These are phyloP conservation scores for Ephialtes manifestator DNA, from an alignment of 2,888 invertebrate genomes.

Conservation along the genomic window DNA sequence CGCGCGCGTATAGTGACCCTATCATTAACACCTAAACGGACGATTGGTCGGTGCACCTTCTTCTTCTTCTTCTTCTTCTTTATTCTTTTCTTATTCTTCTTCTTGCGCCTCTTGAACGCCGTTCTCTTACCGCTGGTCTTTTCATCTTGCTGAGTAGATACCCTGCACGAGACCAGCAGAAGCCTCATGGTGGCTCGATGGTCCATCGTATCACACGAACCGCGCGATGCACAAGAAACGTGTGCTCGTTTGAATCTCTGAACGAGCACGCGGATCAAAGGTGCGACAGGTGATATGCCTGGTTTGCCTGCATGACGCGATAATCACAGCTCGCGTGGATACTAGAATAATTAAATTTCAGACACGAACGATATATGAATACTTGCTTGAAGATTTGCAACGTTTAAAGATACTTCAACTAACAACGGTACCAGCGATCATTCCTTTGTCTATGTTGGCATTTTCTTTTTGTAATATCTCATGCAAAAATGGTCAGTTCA, in stretches of 20 bases:
- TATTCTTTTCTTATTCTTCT: conserved; percentile 40
- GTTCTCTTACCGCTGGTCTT: conserved; percentile 45
- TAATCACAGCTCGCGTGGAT: conserved; percentile 81
- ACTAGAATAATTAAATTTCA: conserved; percentile 84
- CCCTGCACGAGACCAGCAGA: conserved; percentile 51
- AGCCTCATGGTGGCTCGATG: conserved; percentile 53
- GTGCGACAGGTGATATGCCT: conserved; percentile 82
- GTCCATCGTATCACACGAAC: conserved; percentile 42
- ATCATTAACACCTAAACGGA: conserved; percentile 84
- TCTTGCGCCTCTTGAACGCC: conserved; percentile 24
- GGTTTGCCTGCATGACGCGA: conserved; percentile 83
- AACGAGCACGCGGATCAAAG: conserved; percentile 76
- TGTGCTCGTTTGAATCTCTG: conserved; percentile 19
- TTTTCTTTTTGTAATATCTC: neutral
- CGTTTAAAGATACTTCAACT: conserved; percentile 3
- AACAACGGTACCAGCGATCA: neutral
- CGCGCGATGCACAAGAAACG: conserved; percentile 60
- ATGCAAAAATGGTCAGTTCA: too few species aligned
- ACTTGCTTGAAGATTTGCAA: conserved; percentile 27
- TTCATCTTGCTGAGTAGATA: conserved; percentile 54
- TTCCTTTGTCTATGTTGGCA: neutral
- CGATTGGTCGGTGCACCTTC: conserved; percentile 74
- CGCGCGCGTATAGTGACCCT: conserved; percentile 79
- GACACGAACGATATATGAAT: conserved; percentile 62
- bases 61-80: conserved; percentile 63